Base-by-base conservation (phyloP, 1,140 invertebrate species). In the Sarcophaga bullata region DNA sequence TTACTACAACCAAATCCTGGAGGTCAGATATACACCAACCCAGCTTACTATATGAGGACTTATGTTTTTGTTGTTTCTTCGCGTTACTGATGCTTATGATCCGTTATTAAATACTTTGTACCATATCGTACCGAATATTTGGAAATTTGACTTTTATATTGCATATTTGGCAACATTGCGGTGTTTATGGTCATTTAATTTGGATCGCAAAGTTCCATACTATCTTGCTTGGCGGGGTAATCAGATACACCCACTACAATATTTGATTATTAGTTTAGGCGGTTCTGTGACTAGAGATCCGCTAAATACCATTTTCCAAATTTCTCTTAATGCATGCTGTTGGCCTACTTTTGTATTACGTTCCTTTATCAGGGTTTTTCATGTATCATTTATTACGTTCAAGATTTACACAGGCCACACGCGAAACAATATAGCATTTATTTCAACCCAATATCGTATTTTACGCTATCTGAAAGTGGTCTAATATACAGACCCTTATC, bases 41-140 rank as follows among this genome's bases (percentile, higher is more conserved):
- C 80, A 2, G 85, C 87, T 75, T 89, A 89, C 82, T 88, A 87
- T 75, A 86, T 89, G 85, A 89, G 87, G 13, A 73, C 15, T 19
- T 82, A 73, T 50, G 85, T 87, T 82, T 89, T 89, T 1, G 86
- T 89, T 84, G 17, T 89, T 75, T 85, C 87, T 8, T 88, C 87
- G 5, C 87, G 89, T 80, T n/a, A 82, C 87, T 46, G 84, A 83
- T n/a, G 84, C 86, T 11, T 89, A 89, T 48, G 87, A 86, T 17
- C 83, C 87, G 15, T 89, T 89, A 80, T 85, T 85, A 49, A 89
- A 88, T 54, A 81, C 88, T 37, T 83, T 88, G 15, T 89, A 25
- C 87, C 87, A 47, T 89, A 88, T 37, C 58, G 82, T 50, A 84
- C 83, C 0, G 25, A n/a, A 81, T 3, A 80, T 89, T 73, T 89